Base-by-base conservation (phyloP, 2,797 vertebrate genomes). In the Cyprinodon diabolis region DNA sequence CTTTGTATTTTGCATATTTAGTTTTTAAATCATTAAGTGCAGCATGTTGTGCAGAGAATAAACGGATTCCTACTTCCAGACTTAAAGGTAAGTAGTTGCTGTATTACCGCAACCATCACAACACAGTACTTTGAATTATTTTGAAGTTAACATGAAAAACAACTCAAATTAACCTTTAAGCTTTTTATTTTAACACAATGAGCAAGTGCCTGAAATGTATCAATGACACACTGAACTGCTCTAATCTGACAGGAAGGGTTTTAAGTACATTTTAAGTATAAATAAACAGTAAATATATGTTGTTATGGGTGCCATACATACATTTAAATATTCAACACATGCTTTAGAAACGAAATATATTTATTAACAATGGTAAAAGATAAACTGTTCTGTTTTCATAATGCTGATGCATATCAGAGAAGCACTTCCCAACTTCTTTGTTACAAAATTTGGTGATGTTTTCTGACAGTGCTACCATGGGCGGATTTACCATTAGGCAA, bases 1-100 rank as follows among this genome's bases (percentile, higher is more conserved):
- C 83, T 58, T 83, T 85, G 80, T 72, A 57, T 54, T 72, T 89
- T 89, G 88, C 85, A 86, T 78, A 81, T 75, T 37, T 3, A 2
- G 49, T 75, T 81, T 76, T 47, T 13, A 5, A 56, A 70, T 71
- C 10, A 30, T 58, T 70, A 72, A 8, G 58, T 68, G 35, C 81
- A 74, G 70, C 85, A 82, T 85, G 85, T 21, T 40, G 57, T 4
- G 0, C 2, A 13, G 69, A 62, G 52, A 51, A 23, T 19, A 8
- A 8, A 35, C 12, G 73, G 82, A 37, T 76, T 68, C 30, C 56
- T 17, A 58, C 25, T 3, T 30, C 25, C 30, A 52, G 57, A 11
- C 72, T 83, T 68, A 63, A 66, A 21, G 15, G 15, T 25, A 19
- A 48, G 54, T 14, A 55, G 54, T 21, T 21, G n/a, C 54, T n/a